These are phyloP conservation scores for Poecile atricapillus DNA, from an alignment of 2,113 vertebrate species.

Conservation along the genomic window DNA sequence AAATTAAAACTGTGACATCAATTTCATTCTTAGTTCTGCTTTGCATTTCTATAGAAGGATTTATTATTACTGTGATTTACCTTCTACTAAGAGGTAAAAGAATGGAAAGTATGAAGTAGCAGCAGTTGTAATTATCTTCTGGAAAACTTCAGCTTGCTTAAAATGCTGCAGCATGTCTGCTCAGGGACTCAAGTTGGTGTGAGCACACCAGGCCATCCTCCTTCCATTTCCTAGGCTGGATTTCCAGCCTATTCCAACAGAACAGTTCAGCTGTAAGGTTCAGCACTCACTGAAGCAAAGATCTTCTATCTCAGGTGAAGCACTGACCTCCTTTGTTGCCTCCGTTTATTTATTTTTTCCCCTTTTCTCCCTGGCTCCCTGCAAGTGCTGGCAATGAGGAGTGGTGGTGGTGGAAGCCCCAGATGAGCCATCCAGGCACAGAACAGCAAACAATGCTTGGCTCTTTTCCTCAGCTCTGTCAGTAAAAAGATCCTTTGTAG, in stretches of 20 bases:
- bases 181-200: not conserved
- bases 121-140: not conserved
- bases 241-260: not conserved
- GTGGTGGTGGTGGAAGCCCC: not conserved
- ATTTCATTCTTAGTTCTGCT: conserved; percentile 69
- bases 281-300: not conserved
- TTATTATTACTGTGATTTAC: conserved; percentile 63
- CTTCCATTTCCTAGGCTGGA: not conserved
- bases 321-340: not conserved
- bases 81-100: conserved; percentile 17
- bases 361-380: not conserved
- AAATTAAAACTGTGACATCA: conserved; percentile 62
- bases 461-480: not conserved
- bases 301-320: not conserved
- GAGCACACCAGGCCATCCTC: not conserved
- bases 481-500: not conserved
- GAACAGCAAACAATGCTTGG: not conserved
- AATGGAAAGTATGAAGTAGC: not conserved
- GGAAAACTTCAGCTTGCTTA: not conserved
- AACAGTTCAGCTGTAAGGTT: not conserved
- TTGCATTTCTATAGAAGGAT: conserved; percentile 65
- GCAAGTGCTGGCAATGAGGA: not conserved
- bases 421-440: not conserved
- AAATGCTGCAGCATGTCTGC: not conserved
- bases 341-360: not conserved